Percentiles rank a stretch among this genome's conserved stretches.
These are phyloP conservation scores for Cherax quadricarinatus DNA, from an alignment of 1,140 invertebrate genomes.

Conservation along the genomic window DNA sequence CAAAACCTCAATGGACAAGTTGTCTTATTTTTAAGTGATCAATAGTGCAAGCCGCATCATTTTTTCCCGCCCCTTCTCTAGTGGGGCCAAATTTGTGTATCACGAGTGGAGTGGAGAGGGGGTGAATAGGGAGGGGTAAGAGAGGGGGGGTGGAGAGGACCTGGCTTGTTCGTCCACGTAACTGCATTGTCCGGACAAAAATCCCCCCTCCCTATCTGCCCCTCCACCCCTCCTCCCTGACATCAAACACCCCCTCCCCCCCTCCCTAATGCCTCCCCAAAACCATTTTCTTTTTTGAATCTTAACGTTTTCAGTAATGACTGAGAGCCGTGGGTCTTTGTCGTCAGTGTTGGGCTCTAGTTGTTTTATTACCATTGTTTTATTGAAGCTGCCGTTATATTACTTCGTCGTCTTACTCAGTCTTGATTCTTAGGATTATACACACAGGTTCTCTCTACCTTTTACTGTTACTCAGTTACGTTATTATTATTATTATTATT, in stretches of 20 bases:
- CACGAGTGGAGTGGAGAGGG: background rate
- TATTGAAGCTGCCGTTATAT: background rate
- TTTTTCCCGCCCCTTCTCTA: no score
- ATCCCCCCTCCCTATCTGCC: background rate
- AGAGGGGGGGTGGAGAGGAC: background rate
- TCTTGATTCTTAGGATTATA: no score
- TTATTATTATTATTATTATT: background rate
- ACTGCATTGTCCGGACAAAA: constrained; percentile 35
- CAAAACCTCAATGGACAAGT: no score
- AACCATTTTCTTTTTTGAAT: constrained; percentile 15
- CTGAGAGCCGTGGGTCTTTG: background rate
- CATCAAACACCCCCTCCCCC: background rate
- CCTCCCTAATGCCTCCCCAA: background rate
- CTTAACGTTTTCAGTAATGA: constrained; percentile 22
- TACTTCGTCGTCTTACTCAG: no score
- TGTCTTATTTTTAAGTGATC: no score
- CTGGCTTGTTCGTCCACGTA: background rate
- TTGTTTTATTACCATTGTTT: background rate
- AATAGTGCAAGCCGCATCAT: no score
- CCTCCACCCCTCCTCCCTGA: background rate
- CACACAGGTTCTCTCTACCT: background rate
- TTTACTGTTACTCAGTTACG: background rate
- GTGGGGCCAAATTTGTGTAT: no score
- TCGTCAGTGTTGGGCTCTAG: background rate
- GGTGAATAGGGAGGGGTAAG: background rate